Conservation (phyloP, 2,113 vertebrate species). For the Desmodus rotundus region DNA sequence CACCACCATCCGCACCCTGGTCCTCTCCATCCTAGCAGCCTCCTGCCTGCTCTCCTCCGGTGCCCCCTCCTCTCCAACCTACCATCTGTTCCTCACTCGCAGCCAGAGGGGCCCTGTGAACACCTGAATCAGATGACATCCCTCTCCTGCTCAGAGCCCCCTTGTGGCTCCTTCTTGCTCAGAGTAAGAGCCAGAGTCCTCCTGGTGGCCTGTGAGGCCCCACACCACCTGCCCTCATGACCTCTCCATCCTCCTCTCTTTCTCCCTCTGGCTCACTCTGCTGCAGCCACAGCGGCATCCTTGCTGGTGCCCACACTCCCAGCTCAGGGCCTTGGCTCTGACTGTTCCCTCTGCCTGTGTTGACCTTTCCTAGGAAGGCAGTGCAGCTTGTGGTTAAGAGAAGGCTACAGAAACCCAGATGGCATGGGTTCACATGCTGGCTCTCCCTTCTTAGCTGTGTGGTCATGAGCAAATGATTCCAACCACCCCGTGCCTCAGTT, state of each 20-base stretch:
- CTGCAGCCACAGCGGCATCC: neutral
- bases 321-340: neutral
- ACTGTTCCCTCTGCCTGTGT: neutral
- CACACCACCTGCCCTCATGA: neutral
- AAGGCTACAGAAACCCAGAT: neutral
- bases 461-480: neutral
- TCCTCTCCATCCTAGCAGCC: neutral
- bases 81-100: neutral
- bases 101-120: neutral
- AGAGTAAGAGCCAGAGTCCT: neutral
- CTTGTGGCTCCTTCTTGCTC: neutral
- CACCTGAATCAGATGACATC: accelerated
- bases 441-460: neutral
- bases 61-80: neutral
- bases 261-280: neutral
- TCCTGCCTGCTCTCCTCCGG: neutral
- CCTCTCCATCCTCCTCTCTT: neutral
- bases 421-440: neutral
- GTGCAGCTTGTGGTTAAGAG: neutral
- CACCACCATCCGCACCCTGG: neutral
- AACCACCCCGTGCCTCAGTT: neutral
- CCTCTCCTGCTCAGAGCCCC: neutral
- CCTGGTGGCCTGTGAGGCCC: neutral
- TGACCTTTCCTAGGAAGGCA: neutral
- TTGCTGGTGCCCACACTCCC: accelerated